A percentile compares a stretch with the other conserved stretches of the same genome.
These are phyloP conservation scores for Varecia variegata DNA, from an alignment of 2,797 vertebrate genomes.

Conservation along the genomic window DNA sequence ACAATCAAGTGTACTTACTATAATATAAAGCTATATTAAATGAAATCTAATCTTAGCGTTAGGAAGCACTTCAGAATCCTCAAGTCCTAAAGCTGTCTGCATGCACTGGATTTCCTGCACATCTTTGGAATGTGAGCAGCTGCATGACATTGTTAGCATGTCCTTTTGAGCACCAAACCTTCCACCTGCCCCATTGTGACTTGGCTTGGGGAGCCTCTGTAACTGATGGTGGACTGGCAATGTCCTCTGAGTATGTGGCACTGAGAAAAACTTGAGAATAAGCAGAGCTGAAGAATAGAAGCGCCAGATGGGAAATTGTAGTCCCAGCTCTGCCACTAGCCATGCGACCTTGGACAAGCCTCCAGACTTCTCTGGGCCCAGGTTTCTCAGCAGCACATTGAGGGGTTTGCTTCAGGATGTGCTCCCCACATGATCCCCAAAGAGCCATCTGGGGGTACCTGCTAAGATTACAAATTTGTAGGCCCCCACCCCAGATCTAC, in stretches of 20 bases:
- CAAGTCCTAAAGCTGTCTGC: not conserved
- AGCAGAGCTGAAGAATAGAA: not conserved
- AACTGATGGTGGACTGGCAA: no score
- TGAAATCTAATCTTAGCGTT: not conserved
- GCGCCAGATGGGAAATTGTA: fast-evolving
- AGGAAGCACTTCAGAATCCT: not conserved
- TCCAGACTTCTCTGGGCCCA: not conserved
- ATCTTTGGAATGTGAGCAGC: not conserved
- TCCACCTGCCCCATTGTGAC: fast-evolving
- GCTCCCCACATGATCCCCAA: not conserved
- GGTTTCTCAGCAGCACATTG: not conserved
- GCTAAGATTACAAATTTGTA: not conserved
- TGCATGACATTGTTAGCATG: fast-evolving
- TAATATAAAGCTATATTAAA: not conserved
- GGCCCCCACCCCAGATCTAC: not conserved
- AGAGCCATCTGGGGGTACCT: not conserved
- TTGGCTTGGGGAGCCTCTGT: not conserved
- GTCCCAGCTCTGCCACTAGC: not conserved
- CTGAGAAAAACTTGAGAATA: not conserved
- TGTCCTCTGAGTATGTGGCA: fast-evolving
- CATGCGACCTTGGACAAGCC: not conserved
- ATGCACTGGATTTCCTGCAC: fast-evolving
- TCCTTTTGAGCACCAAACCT: not conserved
- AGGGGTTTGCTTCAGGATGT: not conserved
- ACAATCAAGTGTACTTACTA: not conserved